Evolutionary conservation across 2,888 invertebrate genomes (phyloP), one percentile per base, ranked within the genome.

Genomic region (Germaria angustata): DNA sequence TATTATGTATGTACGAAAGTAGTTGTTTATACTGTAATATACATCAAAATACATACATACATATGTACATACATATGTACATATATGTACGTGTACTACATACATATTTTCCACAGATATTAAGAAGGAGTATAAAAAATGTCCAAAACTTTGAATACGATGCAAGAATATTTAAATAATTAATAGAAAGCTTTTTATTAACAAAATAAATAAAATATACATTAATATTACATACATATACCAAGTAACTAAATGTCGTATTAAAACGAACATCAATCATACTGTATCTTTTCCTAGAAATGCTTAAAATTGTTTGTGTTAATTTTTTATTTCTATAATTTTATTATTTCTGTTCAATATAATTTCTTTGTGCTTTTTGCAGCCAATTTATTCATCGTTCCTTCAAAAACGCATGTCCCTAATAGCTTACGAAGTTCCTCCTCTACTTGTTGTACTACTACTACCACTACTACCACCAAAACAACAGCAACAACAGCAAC

Each of bases 361-460:
- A 84, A 83, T 85, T 83, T 87, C 85, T 86, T 72, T 77, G 53
- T 75, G 82, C 79, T 82, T 79, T 79, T 82, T 82, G 46, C 82
- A 82, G 79, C 79, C 39, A 66, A 71, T 75, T 79, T 82, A 32
- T 65, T 79, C 71, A 82, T 55, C 71, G 79, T 71, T 79, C 69
- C 82, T 94, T 95, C 95, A 94, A 95, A 95, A 94, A 88, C 95
- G 95, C 95, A 96, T 95, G 94, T 95, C 95, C 93, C 93, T 93
- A 93, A 87, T 84, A 88, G 87, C 88, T 83, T 81, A 77, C 83
- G 79, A 82, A 75, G 78, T 75, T 82, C 79, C 75, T 78, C 73
- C 46, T 66, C 79, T 71, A 51, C 36, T 68, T 65, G 72, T 68
- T 66, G 72, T 61, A 66, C 63, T 57, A 65, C 57, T 57, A 55